These are phyloP conservation scores for Tillus elongatus DNA, from an alignment of 2,888 invertebrate genomes.

Conservation along the genomic window DNA sequence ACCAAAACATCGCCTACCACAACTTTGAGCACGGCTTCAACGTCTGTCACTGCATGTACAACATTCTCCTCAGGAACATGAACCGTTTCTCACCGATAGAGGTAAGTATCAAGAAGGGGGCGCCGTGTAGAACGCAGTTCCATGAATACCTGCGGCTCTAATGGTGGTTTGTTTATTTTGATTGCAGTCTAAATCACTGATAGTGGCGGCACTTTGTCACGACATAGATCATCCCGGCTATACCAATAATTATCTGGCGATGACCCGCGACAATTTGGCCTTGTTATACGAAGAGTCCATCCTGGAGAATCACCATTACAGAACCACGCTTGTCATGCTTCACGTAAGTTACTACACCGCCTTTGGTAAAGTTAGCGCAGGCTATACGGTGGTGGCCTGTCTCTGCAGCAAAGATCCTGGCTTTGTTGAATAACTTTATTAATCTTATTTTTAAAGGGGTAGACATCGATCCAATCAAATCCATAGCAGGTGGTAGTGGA, in stretches of 20 bases:
- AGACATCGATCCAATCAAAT: no score
- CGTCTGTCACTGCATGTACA: conserved; percentile 53
- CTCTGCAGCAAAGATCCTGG: no score
- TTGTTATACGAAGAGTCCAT: conserved; percentile 49
- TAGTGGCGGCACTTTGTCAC: conserved; percentile 52
- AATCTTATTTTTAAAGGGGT: no score
- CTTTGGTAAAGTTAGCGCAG: no score
- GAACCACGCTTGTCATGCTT: conserved; percentile 49
- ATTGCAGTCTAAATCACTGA: conserved; percentile 47
- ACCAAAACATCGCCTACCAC: conserved; percentile 51
- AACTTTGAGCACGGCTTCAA: conserved; percentile 56
- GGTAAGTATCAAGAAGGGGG: conserved; percentile 35
- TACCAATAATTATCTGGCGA: conserved; percentile 52
- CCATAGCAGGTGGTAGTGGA: no score
- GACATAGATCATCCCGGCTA: conserved; percentile 55
- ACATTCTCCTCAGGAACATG: conserved; percentile 45
- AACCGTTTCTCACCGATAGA: conserved; percentile 45
- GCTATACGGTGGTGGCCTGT: no score
- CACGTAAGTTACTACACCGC: conserved; percentile 39
- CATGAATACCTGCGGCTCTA: no score
- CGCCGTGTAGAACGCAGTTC: no score
- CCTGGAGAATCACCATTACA: conserved; percentile 53
- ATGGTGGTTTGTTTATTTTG: conserved; percentile 15
- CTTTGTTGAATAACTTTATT: no score
- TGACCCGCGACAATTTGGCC: conserved; percentile 47